Evolutionary conservation across 92 coral and sea anemone genomes (phyloP), one percentile per base, ranked within the genome.

Genomic region (Epizoanthus scotinus): DNA sequence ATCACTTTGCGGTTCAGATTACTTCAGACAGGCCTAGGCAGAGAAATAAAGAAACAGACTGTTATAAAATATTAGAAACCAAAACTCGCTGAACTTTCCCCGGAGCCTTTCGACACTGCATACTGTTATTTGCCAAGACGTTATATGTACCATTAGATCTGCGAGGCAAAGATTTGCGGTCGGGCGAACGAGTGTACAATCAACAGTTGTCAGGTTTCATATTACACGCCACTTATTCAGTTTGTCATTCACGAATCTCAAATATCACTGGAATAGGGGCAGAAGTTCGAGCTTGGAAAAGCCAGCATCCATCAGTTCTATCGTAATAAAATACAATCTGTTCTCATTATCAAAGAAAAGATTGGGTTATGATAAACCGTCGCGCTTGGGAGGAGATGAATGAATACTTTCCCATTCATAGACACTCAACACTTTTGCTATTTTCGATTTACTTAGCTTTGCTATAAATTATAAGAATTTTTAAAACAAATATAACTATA

Each of bases 1-100:
- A 87, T 71, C 74, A 85, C 87, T 78, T 49, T 83, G 83, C 94
- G 83, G 90, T 87, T 87, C 67, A 80, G 74, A 78, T 83, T 84
- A 83, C 82, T 79, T 83, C 85, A 42, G 40, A 64, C 62, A 26
- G 63, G 73, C 83, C 71, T 67, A 26, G 63, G 29, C 56, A 79
- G 49, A 26, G 71, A 26, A 78, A 34, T 40, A 79, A n/a, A 42
- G 21, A 64, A 24, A 78, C 2, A 6, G 31, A 0, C 24, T 20
- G 17, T 57, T 74, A 25, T 38, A 27, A 75, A 67, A 42, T 3
- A 6, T 57, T 40, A 9, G 67, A 60, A 22, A 58, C 22, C 40
- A 59, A 28, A 70, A 22, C 68, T n/a, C 36, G 52, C 19, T 60
- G 19, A 31, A 75, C 36, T 34, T 20, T 2, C 29, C 54, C 68